phyloP scores from a whole-genome alignment of 2,888 invertebrate genomes.

The Drosophila prostipennis region DNA sequence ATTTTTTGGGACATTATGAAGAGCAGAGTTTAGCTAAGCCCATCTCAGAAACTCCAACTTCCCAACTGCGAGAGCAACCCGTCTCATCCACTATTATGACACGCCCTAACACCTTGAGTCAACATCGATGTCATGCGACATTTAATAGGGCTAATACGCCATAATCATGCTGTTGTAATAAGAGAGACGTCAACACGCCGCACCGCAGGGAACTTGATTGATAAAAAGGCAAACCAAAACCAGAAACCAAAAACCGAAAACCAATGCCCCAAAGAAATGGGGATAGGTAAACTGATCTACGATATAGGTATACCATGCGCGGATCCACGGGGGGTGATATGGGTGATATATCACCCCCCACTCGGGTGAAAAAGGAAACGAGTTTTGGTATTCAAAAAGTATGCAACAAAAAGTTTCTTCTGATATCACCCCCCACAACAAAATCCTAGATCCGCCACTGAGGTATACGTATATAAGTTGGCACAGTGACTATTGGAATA shows the following conservation, averaged over 20 bases:
- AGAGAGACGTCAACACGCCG: constrained; percentile 76
- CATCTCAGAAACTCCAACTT: not conserved
- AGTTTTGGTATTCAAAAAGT: too few relatives aligned
- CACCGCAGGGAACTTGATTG: constrained; percentile 74
- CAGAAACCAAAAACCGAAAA: not conserved
- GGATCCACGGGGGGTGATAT: too few relatives aligned
- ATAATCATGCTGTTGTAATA: constrained; percentile 73
- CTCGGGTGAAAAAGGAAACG: too few relatives aligned
- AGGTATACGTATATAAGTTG: constrained; percentile 9
- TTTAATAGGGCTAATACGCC: constrained; percentile 72
- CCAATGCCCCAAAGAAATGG: constrained; percentile 26
- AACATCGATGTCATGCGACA: constrained; percentile 54
- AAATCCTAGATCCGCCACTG: too few relatives aligned
- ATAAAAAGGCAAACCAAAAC: constrained; percentile 48
- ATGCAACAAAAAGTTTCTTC: too few relatives aligned
- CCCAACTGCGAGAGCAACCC: constrained; percentile 3
- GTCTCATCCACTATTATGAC: constrained; percentile 62
- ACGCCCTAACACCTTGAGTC: constrained; percentile 59
- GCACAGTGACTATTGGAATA: constrained; percentile 9
- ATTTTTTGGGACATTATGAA: not conserved
- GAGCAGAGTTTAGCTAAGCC: constrained; percentile 12
- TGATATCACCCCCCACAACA: too few relatives aligned
- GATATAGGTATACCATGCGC: too few relatives aligned
- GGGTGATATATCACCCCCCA: too few relatives aligned
- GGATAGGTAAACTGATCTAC: constrained; percentile 31